Evolutionary conservation across 2,888 invertebrate species (phyloP).

Genomic region (Diloba caeruleocephala): DNA sequence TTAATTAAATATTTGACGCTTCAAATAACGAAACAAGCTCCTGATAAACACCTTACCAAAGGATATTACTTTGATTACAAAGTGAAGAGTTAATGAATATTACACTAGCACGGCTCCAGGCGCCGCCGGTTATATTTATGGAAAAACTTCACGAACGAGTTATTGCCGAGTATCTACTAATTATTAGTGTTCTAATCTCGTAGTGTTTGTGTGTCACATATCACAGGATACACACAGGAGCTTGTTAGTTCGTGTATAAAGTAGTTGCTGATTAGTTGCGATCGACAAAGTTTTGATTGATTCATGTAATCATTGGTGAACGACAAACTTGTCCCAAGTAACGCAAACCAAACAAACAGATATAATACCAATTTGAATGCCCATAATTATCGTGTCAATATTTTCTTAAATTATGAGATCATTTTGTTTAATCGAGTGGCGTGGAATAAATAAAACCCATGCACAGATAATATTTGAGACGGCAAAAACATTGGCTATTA

Average conservation of each 20-base stretch:
- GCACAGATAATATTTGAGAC: not conserved
- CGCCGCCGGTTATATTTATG: not conserved
- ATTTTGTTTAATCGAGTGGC: not conserved
- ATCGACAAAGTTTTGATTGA: conserved; percentile 13
- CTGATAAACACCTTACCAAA: conserved; percentile 11
- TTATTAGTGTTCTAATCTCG: not conserved
- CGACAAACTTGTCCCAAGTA: not conserved
- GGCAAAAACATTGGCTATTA: conserved; percentile 2
- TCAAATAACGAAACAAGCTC: conserved; percentile 10
- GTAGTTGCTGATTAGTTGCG: conserved; percentile 13
- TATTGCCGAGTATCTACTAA: not conserved
- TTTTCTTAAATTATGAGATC: not conserved
- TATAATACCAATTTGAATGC: conserved; percentile 5
- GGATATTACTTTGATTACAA: conserved; percentile 16
- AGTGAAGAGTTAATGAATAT: not conserved
- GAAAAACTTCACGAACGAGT: not conserved
- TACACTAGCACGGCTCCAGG: not conserved
- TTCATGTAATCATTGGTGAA: conserved; percentile 1
- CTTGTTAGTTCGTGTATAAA: conserved; percentile 1
- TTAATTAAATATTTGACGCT: conserved; percentile 31
- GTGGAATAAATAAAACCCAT: not conserved
- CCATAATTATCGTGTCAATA: conserved; percentile 10
- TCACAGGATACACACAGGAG: too few relatives aligned
- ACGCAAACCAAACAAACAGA: conserved; percentile 3
- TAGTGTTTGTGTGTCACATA: not conserved